Evolutionary conservation across 2,113 vertebrate genomes (phyloP), one percentile per base, ranked within the genome.

Genomic region (Indri indri): DNA sequence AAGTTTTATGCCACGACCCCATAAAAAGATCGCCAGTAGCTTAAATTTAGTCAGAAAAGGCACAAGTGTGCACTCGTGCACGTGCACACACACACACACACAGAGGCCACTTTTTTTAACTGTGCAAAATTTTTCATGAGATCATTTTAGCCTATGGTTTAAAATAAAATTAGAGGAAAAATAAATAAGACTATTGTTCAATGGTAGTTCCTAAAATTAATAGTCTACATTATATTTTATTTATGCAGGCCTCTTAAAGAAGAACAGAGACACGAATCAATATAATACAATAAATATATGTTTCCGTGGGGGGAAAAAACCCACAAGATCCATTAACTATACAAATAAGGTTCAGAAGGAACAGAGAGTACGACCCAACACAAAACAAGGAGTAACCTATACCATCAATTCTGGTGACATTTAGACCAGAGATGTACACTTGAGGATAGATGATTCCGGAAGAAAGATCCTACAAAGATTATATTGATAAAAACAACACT

Each of bases 281-380:
- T 94, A 87, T n/a, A 68, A 88, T 68, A 30, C 23, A 88, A 52
- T 65, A 96, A 95, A 13, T 79, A 12, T 59, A 77, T 37, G 40
- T 45, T 80, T 92, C 68, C 50, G 13, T n/a, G 11, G 70, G 83
- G 47, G 68, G 1, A 27, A 45, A 47, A 61, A 63, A 71, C 0
- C 83, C 88, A 95, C 68, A 92, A 90, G 74, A 97, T 92, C 73
- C 91, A 96, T 95, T 96, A 97, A 86, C 88, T 83, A 83, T 81
- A 14, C 54, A 86, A 95, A 94, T 8, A 85, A 54, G 34, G 17
- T 18, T 92, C 91, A 20, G 45, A 93, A 96, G 34, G 94, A 91
- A 94, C 94, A 95, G 45, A 76, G 89, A 77, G 90, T 93, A 13
- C 73, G 77, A 54, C 6, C 76, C n/a, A 32, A 83, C 10, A 66